phyloP scores from a whole-genome alignment of 2,888 invertebrate genomes.

The Villa cingulata region DNA sequence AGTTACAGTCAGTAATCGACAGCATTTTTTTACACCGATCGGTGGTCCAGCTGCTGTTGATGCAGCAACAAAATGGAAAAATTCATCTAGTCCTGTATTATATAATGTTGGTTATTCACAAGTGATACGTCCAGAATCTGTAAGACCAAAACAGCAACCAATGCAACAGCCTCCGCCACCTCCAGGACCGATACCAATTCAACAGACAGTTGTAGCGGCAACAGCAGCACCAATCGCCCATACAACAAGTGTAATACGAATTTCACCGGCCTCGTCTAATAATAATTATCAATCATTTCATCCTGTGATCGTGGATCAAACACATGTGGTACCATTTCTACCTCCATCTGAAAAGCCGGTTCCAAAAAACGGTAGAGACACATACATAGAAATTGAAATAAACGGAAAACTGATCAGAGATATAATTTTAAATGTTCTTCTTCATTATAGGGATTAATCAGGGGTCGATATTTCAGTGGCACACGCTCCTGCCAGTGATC shows the following conservation, averaged over 20 bases:
- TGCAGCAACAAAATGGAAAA: slow-evolving; percentile 31
- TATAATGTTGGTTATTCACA: slow-evolving; percentile 30
- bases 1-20: slow-evolving; percentile 57
- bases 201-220: slow-evolving; percentile 29
- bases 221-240: slow-evolving; percentile 37
- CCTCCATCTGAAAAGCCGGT: slow-evolving; percentile 39
- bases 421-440: background rate
- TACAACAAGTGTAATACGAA: slow-evolving; percentile 69
- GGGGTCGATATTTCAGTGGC: slow-evolving; percentile 35
- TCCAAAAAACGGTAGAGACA: slow-evolving; percentile 42
- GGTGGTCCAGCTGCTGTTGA: slow-evolving; percentile 43
- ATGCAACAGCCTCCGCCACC: slow-evolving; percentile 21
- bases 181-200: slow-evolving; percentile 31
- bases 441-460: slow-evolving; percentile 29
- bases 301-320: slow-evolving; percentile 71
- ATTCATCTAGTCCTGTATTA: slow-evolving; percentile 31
- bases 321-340: slow-evolving; percentile 61
- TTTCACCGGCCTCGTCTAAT: slow-evolving; percentile 53
- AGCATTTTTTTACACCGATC: slow-evolving; percentile 88
- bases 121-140: slow-evolving; percentile 27
- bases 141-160: slow-evolving; percentile 25
- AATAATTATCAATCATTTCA: slow-evolving; percentile 32
- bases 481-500: slow-evolving; percentile 32
- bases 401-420: background rate
- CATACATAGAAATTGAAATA: too few species aligned